Base-by-base conservation (phyloP, 2,113 vertebrate species). In the Cephalopterus ornatus region DNA sequence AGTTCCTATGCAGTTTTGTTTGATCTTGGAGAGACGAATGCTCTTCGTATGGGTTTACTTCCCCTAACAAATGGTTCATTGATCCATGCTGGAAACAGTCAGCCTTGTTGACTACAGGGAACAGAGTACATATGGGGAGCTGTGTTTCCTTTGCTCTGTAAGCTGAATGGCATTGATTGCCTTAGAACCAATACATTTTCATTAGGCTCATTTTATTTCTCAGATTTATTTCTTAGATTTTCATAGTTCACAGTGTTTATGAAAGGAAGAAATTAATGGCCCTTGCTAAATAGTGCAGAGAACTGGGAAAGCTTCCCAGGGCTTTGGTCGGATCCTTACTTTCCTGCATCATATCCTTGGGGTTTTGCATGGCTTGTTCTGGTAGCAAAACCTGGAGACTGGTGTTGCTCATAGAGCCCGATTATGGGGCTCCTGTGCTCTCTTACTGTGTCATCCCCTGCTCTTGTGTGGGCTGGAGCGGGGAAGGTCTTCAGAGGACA, bases 151-250 rank as follows among this genome's bases (percentile, higher is more conserved):
- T 93, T 78, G 32, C 61, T 81, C 58, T 2, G 20, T n/a, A 47
- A 92, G 63, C 63, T 3, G 9, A 89, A 82, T 71, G 71, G 75
- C 93, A 97, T 78, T 56, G 92, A 95, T 95, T 91, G 85, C 77
- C 61, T 91, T 72, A 91, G 95, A 88, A 95, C 44, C 56, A 49
- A 90, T 80, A 82, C 61, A 77, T 95, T 96, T 97, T 96, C 97
- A 95, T 96, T 95, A 90, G 23, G 72, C 79, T 91, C 42, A 72
- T 93, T 93, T 96, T 80, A 74, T 89, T 96, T 92, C 88, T 94
- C 88, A 92, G 86, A 63, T 93, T 96, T 80, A 74, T 89, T 96
- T 92, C 90, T 94, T 85, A 93, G 86, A 59, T 92, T 94, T 96
- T 95, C 75, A 75, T 84, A 28, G 12, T 86, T 93, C 78, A 42